Conservation (phyloP, 2,888 invertebrate genomes). For the Chalcosyrphus nemorum region DNA sequence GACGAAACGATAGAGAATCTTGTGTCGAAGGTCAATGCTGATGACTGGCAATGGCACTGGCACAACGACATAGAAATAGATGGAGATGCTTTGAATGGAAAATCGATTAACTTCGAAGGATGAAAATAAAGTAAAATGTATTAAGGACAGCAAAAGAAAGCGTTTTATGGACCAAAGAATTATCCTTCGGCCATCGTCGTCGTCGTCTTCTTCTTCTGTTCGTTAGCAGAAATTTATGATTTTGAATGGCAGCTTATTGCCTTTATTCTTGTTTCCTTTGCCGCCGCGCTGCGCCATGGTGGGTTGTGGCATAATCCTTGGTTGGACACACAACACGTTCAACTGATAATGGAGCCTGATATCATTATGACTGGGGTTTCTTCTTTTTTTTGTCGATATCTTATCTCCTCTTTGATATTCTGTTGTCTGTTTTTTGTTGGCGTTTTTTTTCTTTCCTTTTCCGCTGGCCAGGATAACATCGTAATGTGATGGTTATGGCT, state of each 20-base stretch:
- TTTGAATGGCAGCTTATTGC: slow-evolving; percentile 68
- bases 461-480: slow-evolving; percentile 47
- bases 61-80: slow-evolving; percentile 28
- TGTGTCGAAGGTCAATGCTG: slow-evolving; percentile 65
- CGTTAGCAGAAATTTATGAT: slow-evolving; percentile 61
- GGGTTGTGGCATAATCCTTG: slow-evolving; percentile 53
- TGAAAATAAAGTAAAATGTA: slow-evolving; percentile 61
- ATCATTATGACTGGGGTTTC: slow-evolving; percentile 39
- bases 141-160: slow-evolving; percentile 64
- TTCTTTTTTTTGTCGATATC: slow-evolving; percentile 20
- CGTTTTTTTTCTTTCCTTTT: neutral
- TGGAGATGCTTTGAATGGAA: slow-evolving; percentile 62
- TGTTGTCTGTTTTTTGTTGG: slow-evolving; percentile 34
- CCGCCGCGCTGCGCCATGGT: neutral
- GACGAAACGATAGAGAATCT: slow-evolving; percentile 38
- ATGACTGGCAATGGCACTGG: slow-evolving; percentile 40
- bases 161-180: slow-evolving; percentile 68
- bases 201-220: neutral
- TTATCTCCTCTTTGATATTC: slow-evolving; percentile 56
- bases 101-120: slow-evolving; percentile 67
- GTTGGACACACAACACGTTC: slow-evolving; percentile 66
- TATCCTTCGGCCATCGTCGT: slow-evolving; percentile 43
- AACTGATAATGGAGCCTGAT: slow-evolving; percentile 63
- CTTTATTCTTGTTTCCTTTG: slow-evolving; percentile 28
- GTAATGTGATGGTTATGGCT: slow-evolving; percentile 61